Evolutionary conservation across 2,888 invertebrate genomes (phyloP).

Genomic region (Eupithecia tripunctaria): DNA sequence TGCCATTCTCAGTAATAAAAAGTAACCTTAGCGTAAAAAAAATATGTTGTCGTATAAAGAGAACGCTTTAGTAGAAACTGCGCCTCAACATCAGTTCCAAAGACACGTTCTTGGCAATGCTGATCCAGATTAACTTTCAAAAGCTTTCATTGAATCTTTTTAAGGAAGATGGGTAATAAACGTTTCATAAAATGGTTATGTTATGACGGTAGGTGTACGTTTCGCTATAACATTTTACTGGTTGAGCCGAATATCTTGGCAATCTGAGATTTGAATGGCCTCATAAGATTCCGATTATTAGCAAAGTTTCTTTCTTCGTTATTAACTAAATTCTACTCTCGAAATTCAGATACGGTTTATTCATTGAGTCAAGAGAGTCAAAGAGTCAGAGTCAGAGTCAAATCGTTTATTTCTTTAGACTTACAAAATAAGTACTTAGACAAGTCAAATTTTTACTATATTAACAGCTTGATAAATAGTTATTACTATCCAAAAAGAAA

Average conservation of each 20-base stretch:
- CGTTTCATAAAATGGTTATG: constrained; percentile 45
- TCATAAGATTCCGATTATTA: constrained; percentile 23
- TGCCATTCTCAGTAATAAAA: no score
- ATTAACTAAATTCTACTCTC: constrained; percentile 8
- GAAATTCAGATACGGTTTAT: constrained; percentile 12
- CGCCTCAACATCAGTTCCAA: constrained; percentile 13
- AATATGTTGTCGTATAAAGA: neutral
- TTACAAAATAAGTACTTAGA: no score
- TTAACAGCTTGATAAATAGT: no score
- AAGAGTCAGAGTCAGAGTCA: no score
- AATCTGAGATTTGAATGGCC: constrained; percentile 32
- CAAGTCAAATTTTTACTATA: no score
- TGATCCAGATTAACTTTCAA: constrained; percentile 40
- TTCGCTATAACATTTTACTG: constrained; percentile 40
- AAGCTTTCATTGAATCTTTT: constrained; percentile 41
- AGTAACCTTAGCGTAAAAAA: neutral
- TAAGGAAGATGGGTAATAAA: constrained; percentile 44
- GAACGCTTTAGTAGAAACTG: constrained; percentile 14
- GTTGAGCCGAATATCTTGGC: constrained; percentile 32
- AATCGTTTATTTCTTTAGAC: no score
- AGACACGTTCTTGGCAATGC: constrained; percentile 31
- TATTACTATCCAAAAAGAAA: no score
- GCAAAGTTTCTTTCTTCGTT: constrained; percentile 18
- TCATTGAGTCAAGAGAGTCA: neutral
- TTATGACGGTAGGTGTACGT: constrained; percentile 41